Evolutionary conservation across 2,888 invertebrate species (phyloP).

Genomic region (Dysmachus trigonus): DNA sequence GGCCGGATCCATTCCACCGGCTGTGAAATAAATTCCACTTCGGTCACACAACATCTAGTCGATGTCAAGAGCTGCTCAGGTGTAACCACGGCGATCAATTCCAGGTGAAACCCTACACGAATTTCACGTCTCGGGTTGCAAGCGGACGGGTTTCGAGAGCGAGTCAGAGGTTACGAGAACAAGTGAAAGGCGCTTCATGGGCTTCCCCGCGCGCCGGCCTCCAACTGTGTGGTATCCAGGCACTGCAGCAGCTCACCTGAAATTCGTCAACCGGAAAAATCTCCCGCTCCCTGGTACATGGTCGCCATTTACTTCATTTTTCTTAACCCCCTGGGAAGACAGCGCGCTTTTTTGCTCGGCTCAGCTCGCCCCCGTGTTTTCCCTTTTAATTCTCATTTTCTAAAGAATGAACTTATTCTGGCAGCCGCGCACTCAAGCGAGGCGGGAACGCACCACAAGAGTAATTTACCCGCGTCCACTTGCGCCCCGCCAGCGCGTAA

Average conservation of each 20-base stretch:
- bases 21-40: slow-evolving; percentile 22
- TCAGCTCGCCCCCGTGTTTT: neutral
- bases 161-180: slow-evolving; percentile 24
- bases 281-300: neutral
- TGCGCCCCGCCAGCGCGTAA: neutral
- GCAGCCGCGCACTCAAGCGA: neutral
- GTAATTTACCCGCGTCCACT: neutral
- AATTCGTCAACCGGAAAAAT: slow-evolving; percentile 34
- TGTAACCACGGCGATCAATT: slow-evolving; percentile 40
- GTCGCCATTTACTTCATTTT: neutral
- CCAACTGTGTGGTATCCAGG: neutral
- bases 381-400: neutral
- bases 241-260: neutral
- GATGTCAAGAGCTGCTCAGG: slow-evolving; percentile 24
- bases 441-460: neutral
- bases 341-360: neutral
- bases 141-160: neutral
- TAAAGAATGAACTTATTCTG: neutral
- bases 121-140: slow-evolving; percentile 31
- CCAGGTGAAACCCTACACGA: slow-evolving; percentile 36
- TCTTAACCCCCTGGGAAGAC: slow-evolving; percentile 25
- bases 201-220: neutral
- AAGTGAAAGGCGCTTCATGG: neutral
- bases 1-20: neutral
- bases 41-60: slow-evolving; percentile 28